Evolutionary conservation across 2,888 invertebrate genomes (phyloP), one percentile per base, ranked within the genome.

Genomic region (Agrochola lychnidis): DNA sequence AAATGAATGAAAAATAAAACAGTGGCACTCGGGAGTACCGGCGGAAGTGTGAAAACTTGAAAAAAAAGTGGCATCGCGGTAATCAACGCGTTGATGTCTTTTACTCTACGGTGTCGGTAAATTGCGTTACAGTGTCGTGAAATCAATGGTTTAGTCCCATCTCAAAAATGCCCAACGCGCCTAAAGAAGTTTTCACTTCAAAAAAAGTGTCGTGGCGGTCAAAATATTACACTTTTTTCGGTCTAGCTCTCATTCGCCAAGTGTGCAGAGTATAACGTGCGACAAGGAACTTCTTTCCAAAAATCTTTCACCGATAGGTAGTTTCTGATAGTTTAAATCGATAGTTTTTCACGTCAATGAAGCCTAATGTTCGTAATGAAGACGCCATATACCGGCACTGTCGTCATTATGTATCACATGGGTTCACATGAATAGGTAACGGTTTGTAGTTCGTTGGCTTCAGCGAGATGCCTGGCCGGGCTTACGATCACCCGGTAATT

Each of bases 381-480:
- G 51, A 51, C n/a, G 63, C 9, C 14, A 1, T 9, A 25, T 10
- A 59, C 7, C 16, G 25, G n/a, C 9, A 45, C 12, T n/a, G 30
- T 57, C 5, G 25, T 72, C 16, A 30, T n/a, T 45, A 5, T n/a
- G n/a, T 64, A n/a, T 16, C 30, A 30, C 25, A n/a, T 70, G 71
- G n/a, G 42, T 56, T 57, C 73, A 73, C 36, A 36, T 12, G n/a
- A 73, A 16, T n/a, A 22, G 10, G 22, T 53, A 19, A n/a, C 51
- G 45, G 30, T 71, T 72, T 53, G 36, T 70, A 45, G 48, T 59
- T 48, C 40, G n/a, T 42, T 62, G 61, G 16, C 30, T 61, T 30
- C 14, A 53, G 30, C 9, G 16, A n/a, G 7, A 72, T 40, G 61
- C 61, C 36, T 62, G 42, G 61, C 51, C 42, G n/a, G 5, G 30